phyloP scores from a whole-genome alignment of 1,140 invertebrate genomes.

The Pemphigus obesinymphae region DNA sequence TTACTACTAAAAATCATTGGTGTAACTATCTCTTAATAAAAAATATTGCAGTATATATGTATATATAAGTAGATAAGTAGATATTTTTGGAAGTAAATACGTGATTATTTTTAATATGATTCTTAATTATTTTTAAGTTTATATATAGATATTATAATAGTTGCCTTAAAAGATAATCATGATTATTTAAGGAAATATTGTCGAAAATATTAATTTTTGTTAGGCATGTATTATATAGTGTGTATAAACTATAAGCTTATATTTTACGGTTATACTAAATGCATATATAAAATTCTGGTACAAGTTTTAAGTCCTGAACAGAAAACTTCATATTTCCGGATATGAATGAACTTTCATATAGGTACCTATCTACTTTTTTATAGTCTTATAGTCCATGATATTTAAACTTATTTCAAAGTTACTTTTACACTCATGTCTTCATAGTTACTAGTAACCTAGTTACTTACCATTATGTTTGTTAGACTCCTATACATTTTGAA shows the following conservation, averaged over 20 bases:
- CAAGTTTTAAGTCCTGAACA: not conserved
- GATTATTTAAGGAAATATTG: not conserved
- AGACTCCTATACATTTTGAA: not conserved
- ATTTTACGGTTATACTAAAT: not conserved
- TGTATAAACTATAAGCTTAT: not conserved
- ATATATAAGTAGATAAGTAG: too few species aligned
- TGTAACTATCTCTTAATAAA: too few species aligned
- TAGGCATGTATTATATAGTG: not conserved
- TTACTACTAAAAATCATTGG: too few species aligned
- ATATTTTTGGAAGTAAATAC: too few species aligned
- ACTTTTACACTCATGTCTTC: slow-evolving; percentile 8
- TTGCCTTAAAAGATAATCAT: not conserved
- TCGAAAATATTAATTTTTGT: not conserved
- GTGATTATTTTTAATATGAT: too few species aligned
- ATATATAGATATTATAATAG: not conserved
- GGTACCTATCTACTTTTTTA: not conserved
- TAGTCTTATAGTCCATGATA: not conserved
- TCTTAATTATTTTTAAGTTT: too few species aligned
- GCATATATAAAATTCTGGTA: not conserved
- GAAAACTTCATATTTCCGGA: not conserved
- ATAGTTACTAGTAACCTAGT: too few species aligned
- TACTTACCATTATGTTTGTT: not conserved
- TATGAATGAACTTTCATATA: not conserved
- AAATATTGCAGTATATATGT: too few species aligned
- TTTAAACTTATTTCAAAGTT: not conserved